These are phyloP conservation scores for Drosophila subsilvestris DNA, from an alignment of 2,888 invertebrate species.

Conservation along the genomic window DNA sequence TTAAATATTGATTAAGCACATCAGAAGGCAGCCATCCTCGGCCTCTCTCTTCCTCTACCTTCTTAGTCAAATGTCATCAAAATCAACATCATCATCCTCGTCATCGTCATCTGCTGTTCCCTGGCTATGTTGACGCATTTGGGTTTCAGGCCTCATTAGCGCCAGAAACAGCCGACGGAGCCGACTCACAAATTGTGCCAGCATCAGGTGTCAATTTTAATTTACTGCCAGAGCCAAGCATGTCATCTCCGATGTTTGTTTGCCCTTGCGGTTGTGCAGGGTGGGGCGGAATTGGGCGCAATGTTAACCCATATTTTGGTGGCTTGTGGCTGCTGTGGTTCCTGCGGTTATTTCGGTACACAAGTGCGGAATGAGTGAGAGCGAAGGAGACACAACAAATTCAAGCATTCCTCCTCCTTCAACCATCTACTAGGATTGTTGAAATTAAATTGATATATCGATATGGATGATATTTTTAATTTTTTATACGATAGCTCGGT, in stretches of 20 bases:
- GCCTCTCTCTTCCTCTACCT: background rate
- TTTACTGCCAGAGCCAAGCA: conserved; percentile 56
- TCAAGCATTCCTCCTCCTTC: background rate
- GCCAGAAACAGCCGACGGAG: conserved; percentile 22
- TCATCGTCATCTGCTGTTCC: background rate
- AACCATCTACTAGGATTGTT: background rate
- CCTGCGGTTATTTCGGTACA: conserved; percentile 32
- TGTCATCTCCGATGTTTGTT: conserved; percentile 43
- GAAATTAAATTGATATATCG: too few species aligned
- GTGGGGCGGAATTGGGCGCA: background rate
- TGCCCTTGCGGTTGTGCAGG: conserved; percentile 14
- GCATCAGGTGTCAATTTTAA: conserved; percentile 78
- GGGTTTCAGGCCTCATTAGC: conserved; percentile 72
- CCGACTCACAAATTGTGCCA: conserved; percentile 48
- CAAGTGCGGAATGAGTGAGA: background rate
- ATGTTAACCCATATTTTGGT: conserved; percentile 50
- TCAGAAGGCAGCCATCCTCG: background rate
- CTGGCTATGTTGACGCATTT: conserved; percentile 63
- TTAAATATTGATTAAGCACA: conserved; percentile 47
- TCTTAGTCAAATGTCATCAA: conserved; percentile 43
- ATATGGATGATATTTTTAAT: too few species aligned
- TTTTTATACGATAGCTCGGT: too few species aligned
- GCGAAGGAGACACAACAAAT: background rate
- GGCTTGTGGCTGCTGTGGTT: conserved; percentile 44
- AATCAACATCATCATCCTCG: conserved; percentile 32